Conservation (phyloP, 2,113 vertebrate genomes). For the rat (Rattus norvegicus) region DNA sequence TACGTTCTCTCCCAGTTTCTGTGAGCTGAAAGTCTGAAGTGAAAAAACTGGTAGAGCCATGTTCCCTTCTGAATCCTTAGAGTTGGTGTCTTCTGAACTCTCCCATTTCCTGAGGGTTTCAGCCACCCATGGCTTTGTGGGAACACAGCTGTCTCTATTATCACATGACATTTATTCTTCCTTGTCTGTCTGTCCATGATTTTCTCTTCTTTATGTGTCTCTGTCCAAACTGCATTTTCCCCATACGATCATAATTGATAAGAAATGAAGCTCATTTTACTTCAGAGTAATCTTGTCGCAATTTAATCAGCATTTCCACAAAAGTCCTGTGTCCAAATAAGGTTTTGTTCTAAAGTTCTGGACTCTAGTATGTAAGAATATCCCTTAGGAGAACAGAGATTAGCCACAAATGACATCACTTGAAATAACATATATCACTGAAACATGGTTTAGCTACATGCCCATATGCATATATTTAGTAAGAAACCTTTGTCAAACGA, state of each 20-base stretch:
- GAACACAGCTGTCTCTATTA: not conserved
- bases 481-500: not conserved
- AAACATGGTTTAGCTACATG: not conserved
- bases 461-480: not conserved
- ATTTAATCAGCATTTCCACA: not conserved
- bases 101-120: not conserved
- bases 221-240: not conserved
- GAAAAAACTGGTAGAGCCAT: not conserved
- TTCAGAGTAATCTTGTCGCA: not conserved
- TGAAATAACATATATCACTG: not conserved
- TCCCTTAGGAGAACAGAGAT: not conserved
- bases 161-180: accelerated
- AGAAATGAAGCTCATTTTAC: not conserved
- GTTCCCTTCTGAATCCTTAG: not conserved
- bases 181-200: too few species aligned
- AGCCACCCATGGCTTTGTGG: too few species aligned
- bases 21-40: not conserved
- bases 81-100: not conserved
- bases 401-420: not conserved
- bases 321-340: not conserved
- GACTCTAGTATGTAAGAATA: not conserved
- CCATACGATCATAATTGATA: not conserved
- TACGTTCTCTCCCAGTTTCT: not conserved
- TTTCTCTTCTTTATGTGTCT: not conserved
- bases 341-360: not conserved